These are phyloP conservation scores for Drosophila virilis DNA, from an alignment of 1,140 invertebrate species.

Conservation along the genomic window DNA sequence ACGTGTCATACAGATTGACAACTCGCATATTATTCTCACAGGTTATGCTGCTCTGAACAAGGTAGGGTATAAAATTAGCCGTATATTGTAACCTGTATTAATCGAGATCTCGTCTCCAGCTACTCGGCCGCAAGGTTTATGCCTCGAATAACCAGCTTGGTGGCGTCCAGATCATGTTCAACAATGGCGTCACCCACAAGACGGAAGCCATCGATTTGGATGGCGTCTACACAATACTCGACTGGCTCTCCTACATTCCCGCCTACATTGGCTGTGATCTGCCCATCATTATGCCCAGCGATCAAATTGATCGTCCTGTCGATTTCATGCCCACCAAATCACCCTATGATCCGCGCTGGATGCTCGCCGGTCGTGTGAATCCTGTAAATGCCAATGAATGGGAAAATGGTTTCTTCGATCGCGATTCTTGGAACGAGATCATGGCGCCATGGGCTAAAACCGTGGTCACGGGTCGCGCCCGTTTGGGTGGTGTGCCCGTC, in stretches of 20 bases:
- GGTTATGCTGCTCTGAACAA: slow-evolving; percentile 98
- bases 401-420: slow-evolving; percentile 97
- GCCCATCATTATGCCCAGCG: slow-evolving; percentile 90
- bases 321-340: slow-evolving; percentile 94
- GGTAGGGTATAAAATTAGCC: slow-evolving; percentile 84
- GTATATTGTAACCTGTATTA: background rate
- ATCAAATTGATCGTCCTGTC: slow-evolving; percentile 95
- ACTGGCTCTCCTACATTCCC: slow-evolving; percentile 93
- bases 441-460: slow-evolving; percentile 99
- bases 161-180: slow-evolving; percentile 98
- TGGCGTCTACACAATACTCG: slow-evolving; percentile 94
- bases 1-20: slow-evolving; percentile 98
- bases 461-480: slow-evolving; percentile 94
- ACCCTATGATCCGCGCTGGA: slow-evolving; percentile 96
- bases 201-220: slow-evolving; percentile 94
- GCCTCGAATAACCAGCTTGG: slow-evolving; percentile 99
- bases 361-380: slow-evolving; percentile 91
- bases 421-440: slow-evolving; percentile 96
- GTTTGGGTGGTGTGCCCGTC: slow-evolving; percentile 98
- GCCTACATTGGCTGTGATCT: slow-evolving; percentile 85
- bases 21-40: slow-evolving; percentile 99
- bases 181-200: slow-evolving; percentile 97
- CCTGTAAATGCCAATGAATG: slow-evolving; percentile 87
- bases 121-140: slow-evolving; percentile 97
- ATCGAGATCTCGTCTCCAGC: slow-evolving; percentile 70